phyloP scores from a whole-genome alignment of 2,888 invertebrate genomes.

The Dasypogon diadema region DNA sequence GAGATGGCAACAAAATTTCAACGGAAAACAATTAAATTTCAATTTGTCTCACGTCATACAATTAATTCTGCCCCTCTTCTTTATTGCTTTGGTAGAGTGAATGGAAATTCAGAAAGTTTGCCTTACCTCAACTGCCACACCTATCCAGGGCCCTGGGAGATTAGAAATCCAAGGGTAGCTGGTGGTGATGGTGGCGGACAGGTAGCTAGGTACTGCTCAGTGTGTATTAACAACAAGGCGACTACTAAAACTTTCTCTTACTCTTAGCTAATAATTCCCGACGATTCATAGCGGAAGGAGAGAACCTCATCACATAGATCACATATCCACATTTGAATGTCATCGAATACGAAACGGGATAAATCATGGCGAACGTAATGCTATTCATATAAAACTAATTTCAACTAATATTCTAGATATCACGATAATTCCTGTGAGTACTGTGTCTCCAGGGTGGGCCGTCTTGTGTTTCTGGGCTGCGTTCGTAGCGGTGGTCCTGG shows the following conservation, averaged over 20 bases:
- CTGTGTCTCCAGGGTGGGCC: conserved; percentile 70
- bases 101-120: neutral
- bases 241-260: neutral
- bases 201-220: no score
- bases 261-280: neutral
- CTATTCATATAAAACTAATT: conserved; percentile 49
- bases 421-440: conserved; percentile 70
- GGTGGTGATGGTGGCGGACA: neutral
- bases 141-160: neutral
- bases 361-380: conserved; percentile 23
- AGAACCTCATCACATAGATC: conserved; percentile 21
- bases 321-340: conserved; percentile 1
- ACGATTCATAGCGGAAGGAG: neutral
- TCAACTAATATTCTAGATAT: conserved; percentile 68
- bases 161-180: neutral
- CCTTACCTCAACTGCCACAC: neutral
- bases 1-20: no score
- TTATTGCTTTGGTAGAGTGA: neutral
- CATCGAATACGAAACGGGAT: neutral
- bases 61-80: no score
- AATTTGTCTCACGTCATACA: neutral
- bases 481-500: conserved; percentile 68
- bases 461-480: conserved; percentile 67
- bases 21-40: neutral
- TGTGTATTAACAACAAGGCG: neutral